Evolutionary conservation across 2,888 invertebrate species (phyloP).

Genomic region (Octonoba sinensis): DNA sequence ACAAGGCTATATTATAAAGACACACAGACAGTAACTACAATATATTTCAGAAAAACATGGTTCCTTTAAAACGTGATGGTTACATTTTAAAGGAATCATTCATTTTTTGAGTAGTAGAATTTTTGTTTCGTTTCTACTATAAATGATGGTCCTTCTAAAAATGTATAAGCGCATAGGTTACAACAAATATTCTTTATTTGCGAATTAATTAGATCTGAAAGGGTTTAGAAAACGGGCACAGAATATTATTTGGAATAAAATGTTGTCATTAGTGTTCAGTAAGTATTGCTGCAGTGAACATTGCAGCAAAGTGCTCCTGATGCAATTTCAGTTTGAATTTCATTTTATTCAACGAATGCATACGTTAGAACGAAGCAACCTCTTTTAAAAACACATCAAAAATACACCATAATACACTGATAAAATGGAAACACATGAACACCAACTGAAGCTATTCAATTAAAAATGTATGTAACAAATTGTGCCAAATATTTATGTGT

Average conservation of each 20-base stretch:
- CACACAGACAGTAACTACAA: slow-evolving; percentile 41
- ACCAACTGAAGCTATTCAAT: slow-evolving; percentile 22
- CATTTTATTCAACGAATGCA: too few species aligned
- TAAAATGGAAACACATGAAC: slow-evolving; percentile 24
- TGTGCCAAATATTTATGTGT: slow-evolving; percentile 44
- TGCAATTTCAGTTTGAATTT: too few species aligned
- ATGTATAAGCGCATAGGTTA: too few species aligned
- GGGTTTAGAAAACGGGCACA: too few species aligned
- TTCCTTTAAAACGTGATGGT: background rate
- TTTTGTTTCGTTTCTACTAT: too few species aligned
- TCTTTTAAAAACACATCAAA: too few species aligned
- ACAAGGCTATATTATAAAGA: slow-evolving; percentile 49
- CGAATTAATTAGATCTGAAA: too few species aligned
- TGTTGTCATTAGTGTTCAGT: background rate
- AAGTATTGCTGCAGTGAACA: too few species aligned
- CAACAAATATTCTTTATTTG: background rate
- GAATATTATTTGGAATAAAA: background rate
- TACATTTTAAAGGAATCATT: slow-evolving; percentile 6
- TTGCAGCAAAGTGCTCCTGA: too few species aligned
- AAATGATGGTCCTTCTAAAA: too few species aligned
- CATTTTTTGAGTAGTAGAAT: too few species aligned
- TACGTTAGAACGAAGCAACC: too few species aligned
- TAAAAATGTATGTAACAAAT: slow-evolving; percentile 21
- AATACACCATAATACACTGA: slow-evolving; percentile 23
- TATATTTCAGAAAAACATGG: slow-evolving; percentile 20